Percentiles rank a stretch among this genome's conserved stretches.
These are phyloP conservation scores for Laothoe populi DNA, from an alignment of 2,888 invertebrate genomes.

Conservation along the genomic window DNA sequence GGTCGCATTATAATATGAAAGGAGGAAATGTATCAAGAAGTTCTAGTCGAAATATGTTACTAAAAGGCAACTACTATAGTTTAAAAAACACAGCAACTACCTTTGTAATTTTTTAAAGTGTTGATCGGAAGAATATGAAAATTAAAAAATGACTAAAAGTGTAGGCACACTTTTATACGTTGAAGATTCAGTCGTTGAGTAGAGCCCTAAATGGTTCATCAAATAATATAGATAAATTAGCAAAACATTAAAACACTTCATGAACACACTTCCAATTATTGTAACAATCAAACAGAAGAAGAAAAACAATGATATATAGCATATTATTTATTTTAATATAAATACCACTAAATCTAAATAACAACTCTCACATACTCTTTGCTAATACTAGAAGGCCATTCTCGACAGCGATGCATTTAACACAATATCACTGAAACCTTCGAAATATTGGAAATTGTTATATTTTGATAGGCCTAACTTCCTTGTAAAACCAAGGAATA, in stretches of 20 bases:
- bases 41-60: too few species aligned
- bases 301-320: conserved; percentile 51
- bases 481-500: conserved; percentile 84
- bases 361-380: conserved; percentile 59
- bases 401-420: conserved; percentile 67
- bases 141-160: too few species aligned
- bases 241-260: too few species aligned
- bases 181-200: too few species aligned
- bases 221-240: too few species aligned
- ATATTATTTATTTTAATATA: conserved; percentile 64
- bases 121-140: too few species aligned
- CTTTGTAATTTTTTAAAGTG: too few species aligned
- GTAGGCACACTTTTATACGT: too few species aligned
- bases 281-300: not conserved
- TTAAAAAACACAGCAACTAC: too few species aligned
- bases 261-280: not conserved
- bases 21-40: conserved; percentile 29
- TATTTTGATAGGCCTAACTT: conserved; percentile 58
- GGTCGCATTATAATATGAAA: conserved; percentile 1
- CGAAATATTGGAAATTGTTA: conserved; percentile 53
- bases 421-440: conserved; percentile 64
- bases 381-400: conserved; percentile 80
- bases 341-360: conserved; percentile 66
- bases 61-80: too few species aligned
- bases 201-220: too few species aligned